Evolutionary conservation across 2,888 invertebrate species (phyloP), one percentile per base, ranked within the genome.

Genomic region (Copidosoma aretas): DNA sequence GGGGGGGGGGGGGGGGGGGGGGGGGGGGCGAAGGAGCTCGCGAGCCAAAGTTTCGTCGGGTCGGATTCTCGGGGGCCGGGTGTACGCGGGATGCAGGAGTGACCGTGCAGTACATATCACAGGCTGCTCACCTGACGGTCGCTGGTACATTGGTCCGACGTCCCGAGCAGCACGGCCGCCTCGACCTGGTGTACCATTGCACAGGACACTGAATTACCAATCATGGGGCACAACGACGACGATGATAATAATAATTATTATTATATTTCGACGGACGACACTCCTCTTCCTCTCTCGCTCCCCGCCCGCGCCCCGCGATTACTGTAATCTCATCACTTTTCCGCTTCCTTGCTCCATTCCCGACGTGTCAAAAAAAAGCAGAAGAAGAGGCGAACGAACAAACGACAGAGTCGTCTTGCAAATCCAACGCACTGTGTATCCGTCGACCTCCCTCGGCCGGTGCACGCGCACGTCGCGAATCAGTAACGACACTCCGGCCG

Each of bases 91-190:
- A 77, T 77, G 77, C 77, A 76, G 76, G 75, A 76, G 73, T 70
- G 75, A 74, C 74, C 8, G 41, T 41, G 41, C 41, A 41, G 67
- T 67, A 71, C 63, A 70, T 60, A 75, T n/a, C n/a, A n/a, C n/a
- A n/a, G n/a, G n/a, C n/a, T n/a, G n/a, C 77, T 76, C 76, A 82
- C 82, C 83, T 81, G 81, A 25, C 24, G 80, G 59, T 21, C 82
- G 81, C 73, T 81, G 82, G 82, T 83, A 83, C 83, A 83, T 83
- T 80, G 80, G 78, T 81, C 78, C 80, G 77, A 76, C 75, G 77
- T 76, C 74, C 73, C 76, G 74, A 76, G 76, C 24, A 76, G 76
- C 24, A 17, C 19, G 71, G 76, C 72, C 68, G 72, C 70, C 70
- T 71, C 71, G 73, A 73, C 75, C 74, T 78, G 76, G 73, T 77